Percentiles rank a stretch among this genome's conserved stretches.
Conservation (phyloP, 64 coral and sea anemone genomes). For the Dendronephthya gigantea region DNA sequence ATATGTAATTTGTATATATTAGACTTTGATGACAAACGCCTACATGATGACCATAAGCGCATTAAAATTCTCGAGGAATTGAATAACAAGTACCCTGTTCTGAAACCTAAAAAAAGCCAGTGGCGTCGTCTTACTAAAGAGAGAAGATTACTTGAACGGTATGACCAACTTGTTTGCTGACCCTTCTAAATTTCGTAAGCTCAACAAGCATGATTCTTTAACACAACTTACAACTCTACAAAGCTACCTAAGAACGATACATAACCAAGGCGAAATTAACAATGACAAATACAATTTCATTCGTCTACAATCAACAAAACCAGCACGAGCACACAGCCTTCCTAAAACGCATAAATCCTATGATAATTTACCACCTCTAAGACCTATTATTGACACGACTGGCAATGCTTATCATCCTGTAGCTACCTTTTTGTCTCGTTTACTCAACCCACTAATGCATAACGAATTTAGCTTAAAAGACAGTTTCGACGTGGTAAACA, state of each 20-base stretch:
- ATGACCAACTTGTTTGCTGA: too few relatives aligned
- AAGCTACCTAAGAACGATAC: background rate
- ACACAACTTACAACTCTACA: background rate
- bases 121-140: too few relatives aligned
- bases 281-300: background rate
- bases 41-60: too few relatives aligned
- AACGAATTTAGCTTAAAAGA: background rate
- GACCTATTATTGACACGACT: background rate
- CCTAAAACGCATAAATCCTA: constrained; percentile 18
- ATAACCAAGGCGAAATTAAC: background rate
- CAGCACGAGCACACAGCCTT: constrained; percentile 5
- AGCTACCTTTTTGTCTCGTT: background rate
- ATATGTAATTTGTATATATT: too few relatives aligned
- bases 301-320: background rate
- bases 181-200: too few relatives aligned
- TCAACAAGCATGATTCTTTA: too few relatives aligned
- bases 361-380: background rate
- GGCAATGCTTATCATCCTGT: constrained; percentile 10
- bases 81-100: too few relatives aligned
- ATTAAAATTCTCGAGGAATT: too few relatives aligned
- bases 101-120: too few relatives aligned
- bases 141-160: too few relatives aligned
- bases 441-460: background rate
- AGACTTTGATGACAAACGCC: too few relatives aligned
- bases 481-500: constrained; percentile 13